Evolutionary conservation across 2,797 vertebrate genomes (phyloP).

Genomic region (Spatula clypeata): DNA sequence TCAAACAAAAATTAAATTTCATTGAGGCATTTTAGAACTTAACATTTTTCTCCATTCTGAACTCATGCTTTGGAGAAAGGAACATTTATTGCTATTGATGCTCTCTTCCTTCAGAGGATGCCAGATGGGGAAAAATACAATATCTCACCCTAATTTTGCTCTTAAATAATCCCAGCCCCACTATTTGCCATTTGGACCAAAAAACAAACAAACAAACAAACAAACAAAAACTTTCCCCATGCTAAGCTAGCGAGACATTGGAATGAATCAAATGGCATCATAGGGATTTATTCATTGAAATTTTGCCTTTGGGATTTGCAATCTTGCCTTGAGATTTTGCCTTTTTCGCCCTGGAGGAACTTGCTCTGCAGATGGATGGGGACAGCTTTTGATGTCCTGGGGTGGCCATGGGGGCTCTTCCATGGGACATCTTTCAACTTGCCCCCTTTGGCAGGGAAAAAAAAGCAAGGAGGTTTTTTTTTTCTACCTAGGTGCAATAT

Average conservation of each 20-base stretch:
- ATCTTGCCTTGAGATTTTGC: neutral
- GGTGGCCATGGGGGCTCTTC: neutral
- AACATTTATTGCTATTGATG: neutral
- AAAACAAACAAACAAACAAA: no score
- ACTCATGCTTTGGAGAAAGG: neutral
- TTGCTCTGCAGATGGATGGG: neutral
- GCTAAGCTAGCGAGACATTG: neutral
- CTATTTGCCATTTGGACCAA: neutral
- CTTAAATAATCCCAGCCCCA: neutral
- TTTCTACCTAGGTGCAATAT: neutral
- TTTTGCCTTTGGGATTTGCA: neutral
- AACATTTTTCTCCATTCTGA: neutral
- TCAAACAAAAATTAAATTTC: slow-evolving; percentile 63
- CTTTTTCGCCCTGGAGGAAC: neutral
- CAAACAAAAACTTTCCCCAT: neutral
- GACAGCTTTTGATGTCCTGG: neutral
- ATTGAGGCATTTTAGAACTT: neutral
- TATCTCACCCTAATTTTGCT: neutral
- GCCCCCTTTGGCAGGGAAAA: neutral
- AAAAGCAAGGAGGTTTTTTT: neutral
- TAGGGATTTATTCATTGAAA: neutral
- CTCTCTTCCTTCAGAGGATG: neutral
- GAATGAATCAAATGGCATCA: neutral
- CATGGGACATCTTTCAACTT: neutral
- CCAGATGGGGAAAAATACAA: neutral